Percentiles rank a stretch among this genome's conserved stretches.
These are phyloP conservation scores for Anguilla marmorata DNA, from an alignment of 2,797 vertebrate species.

Conservation along the genomic window DNA sequence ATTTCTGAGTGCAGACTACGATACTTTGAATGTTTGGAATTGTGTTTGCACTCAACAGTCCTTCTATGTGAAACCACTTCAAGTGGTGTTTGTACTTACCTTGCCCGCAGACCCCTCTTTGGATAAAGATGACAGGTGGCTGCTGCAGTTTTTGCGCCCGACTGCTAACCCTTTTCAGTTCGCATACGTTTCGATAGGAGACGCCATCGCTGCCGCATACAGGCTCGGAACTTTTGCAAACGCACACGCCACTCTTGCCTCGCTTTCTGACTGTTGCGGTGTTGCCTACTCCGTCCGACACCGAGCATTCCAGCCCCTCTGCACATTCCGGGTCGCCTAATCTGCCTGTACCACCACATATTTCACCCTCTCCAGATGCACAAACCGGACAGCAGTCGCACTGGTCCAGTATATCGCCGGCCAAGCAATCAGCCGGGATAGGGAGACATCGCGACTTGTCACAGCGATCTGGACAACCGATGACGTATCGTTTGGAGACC, in stretches of 20 bases:
- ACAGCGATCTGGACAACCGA: slow-evolving; percentile 79
- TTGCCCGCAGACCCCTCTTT: slow-evolving; percentile 86
- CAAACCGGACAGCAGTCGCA: slow-evolving; percentile 90
- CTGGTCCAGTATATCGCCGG: slow-evolving; percentile 72
- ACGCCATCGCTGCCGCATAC: slow-evolving; percentile 92
- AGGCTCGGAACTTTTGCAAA: slow-evolving; percentile 75
- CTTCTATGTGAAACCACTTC: not conserved
- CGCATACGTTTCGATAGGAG: slow-evolving; percentile 86
- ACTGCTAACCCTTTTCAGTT: slow-evolving; percentile 81
- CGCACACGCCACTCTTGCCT: slow-evolving; percentile 75
- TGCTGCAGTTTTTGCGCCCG: slow-evolving; percentile 69
- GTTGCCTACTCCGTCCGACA: slow-evolving; percentile 68
- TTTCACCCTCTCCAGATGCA: slow-evolving; percentile 81
- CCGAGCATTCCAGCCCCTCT: slow-evolving; percentile 75
- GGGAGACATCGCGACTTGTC: slow-evolving; percentile 76
- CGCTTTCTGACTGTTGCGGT: slow-evolving; percentile 79
- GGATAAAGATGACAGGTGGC: slow-evolving; percentile 84
- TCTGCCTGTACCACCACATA: slow-evolving; percentile 72
- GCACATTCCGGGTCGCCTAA: slow-evolving; percentile 70
- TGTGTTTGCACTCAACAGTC: not conserved
- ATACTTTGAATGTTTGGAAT: not conserved
- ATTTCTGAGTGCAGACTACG: not conserved
- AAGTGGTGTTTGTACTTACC: slow-evolving; percentile 62
- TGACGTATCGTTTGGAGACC: slow-evolving; percentile 56
- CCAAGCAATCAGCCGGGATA: slow-evolving; percentile 70